Conservation (phyloP, 2,113 vertebrate species). For the Nematolebias whitei region DNA sequence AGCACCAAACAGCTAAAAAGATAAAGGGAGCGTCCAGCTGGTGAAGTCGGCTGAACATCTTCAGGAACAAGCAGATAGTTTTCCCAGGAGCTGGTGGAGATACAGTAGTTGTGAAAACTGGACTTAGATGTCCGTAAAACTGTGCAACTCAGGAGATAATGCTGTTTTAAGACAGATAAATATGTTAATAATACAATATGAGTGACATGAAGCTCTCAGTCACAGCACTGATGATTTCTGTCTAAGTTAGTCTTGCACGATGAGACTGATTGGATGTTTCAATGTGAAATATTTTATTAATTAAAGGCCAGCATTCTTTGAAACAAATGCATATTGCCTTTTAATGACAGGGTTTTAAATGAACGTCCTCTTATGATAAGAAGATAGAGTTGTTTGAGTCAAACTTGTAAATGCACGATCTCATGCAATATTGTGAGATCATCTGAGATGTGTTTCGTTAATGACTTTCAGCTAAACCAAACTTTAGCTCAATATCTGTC, state of each 20-base stretch:
- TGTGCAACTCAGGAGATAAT: neutral
- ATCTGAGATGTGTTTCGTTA: too few species aligned
- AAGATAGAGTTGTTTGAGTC: too few species aligned
- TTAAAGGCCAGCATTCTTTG: too few species aligned
- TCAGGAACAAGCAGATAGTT: neutral
- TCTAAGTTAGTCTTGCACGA: too few species aligned
- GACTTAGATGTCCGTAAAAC: constrained; percentile 1
- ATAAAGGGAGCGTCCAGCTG: constrained; percentile 9
- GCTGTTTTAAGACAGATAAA: neutral
- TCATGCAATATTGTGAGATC: too few species aligned
- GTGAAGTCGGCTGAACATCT: neutral
- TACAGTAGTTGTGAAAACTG: constrained; percentile 2
- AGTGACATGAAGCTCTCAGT: neutral
- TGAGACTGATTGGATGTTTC: neutral
- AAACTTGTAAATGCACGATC: too few species aligned
- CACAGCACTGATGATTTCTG: neutral
- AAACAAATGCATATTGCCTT: too few species aligned
- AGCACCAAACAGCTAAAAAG: constrained; percentile 1
- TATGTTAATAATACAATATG: neutral
- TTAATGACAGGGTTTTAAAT: too few species aligned
- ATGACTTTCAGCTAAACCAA: too few species aligned
- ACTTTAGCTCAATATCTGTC: too few species aligned
- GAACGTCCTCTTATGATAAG: too few species aligned
- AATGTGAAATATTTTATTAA: neutral
- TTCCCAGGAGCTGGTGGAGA: constrained; percentile 11